Evolutionary conservation across 2,888 invertebrate genomes (phyloP), one percentile per base, ranked within the genome.

Genomic region (Drosophila koepferae): DNA sequence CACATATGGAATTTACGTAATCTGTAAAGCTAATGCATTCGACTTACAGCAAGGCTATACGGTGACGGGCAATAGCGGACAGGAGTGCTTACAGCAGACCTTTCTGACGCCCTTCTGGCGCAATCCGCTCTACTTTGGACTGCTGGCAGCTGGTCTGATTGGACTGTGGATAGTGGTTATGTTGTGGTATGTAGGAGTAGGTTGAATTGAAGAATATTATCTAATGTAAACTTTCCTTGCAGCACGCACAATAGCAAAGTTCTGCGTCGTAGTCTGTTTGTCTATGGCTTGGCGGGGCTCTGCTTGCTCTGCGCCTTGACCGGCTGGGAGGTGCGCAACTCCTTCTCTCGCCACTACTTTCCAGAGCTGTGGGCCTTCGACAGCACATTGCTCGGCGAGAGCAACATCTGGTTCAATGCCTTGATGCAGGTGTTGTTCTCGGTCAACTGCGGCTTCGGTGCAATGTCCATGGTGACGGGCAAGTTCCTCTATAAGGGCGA

Each of bases 401-500:
- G 93, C 75, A 86, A 91, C 61, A 86, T 93, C 49, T 93, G 93
- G 93, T 93, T 93, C 54, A 92, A 91, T 76, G 93, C 93, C n/a
- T 77, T 93, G 8, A 89, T 93, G 67, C 93, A 93, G 87, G 93
- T 93, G 9, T 84, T 93, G 23, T 93, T 92, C 75, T 91, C 93
- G 34, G 91, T 93, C 0, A 93, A 92, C 69, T 93, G 93, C 64
- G 93, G 93, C 23, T 91, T 92, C 51, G 93, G 93, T 18, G 90
- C 91, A 3, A 73, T 93, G 58, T 92, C 93, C 16, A 92, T 93
- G 77, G 60, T 93, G n/a, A 93, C 93, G 1, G 93, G 93, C 6
- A 93, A 93, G 78, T 93, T 93, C 75, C 86, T 93, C 31, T 93
- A 93, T 73, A 93, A 93, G 80, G 92, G 93, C 34, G 93, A 93